Base-by-base conservation (phyloP, 2,888 invertebrate species). In the Chymomyza fuscimana region DNA sequence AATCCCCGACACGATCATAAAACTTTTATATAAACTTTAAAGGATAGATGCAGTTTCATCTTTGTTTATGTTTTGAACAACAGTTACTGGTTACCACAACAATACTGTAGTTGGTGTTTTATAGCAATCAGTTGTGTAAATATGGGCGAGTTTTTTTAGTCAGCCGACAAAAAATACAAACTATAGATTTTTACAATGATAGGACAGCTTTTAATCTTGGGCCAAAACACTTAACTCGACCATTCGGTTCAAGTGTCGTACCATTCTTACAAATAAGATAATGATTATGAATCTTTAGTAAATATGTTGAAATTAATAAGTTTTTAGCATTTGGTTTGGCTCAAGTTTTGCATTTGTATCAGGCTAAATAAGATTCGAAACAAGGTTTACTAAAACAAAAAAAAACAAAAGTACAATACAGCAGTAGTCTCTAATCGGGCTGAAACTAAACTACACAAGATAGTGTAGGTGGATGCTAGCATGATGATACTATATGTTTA, bases 61-160 rank as follows among this genome's bases (percentile, higher is more conserved):
- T 54, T 54, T 54, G 16, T 22, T 54, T 54, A 9, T 54, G 16
- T 54, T 54, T 54, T 46, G 12, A 46, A 46, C 40, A 36, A 29
- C 16, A 16, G 15, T 54, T 54, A n/a, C 54, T 54, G 16, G 67
- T 66, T 59, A 32, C 46, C 10, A 66, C 51, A 66, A 65, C 10
- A 54, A n/a, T 46, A 36, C 36, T 36, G 36, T 4, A 12, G 3
- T 46, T 46, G 40, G 3, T 4, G 10, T 46, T 12, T 46, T 46
- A 46, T 46, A 60, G 59, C 61, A 67, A 61, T 67, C 67, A 67
- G 61, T 67, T 61, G 36, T 32, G 52, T 51, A 54, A 67, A 67
- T 10, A 54, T 3, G 7, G 19, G 25, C 19, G 25, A 25, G 58
- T 12, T 25, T 19, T 58, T 9, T 29, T 10, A 9, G 2, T 7